Percentiles rank a stretch among this genome's conserved stretches.
Conservation (phyloP, 1,140 invertebrate species). For the Panonychus citri region DNA sequence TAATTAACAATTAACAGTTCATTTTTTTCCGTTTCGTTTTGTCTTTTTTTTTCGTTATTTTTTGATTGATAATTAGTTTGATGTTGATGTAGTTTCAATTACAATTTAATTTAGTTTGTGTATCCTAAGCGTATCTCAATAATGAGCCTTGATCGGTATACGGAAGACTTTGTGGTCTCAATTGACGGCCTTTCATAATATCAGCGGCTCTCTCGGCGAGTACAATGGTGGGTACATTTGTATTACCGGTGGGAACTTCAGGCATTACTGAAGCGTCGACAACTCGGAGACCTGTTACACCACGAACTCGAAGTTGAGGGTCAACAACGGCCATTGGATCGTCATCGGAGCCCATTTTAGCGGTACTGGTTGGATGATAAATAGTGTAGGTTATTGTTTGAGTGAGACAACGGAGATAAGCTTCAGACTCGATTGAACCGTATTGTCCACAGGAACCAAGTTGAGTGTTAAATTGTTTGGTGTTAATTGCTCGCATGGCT, state of each 20-base stretch:
- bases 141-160: background rate
- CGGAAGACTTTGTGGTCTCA: background rate
- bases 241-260: conserved; percentile 36
- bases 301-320: conserved; percentile 28
- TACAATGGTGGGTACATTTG: conserved; percentile 41
- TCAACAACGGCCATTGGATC: conserved; percentile 66
- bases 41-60: no score
- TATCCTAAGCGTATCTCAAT: no score
- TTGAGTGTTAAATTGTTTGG: background rate
- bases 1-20: no score
- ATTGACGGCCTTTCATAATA: conserved; percentile 29
- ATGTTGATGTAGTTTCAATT: no score
- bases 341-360: conserved; percentile 70
- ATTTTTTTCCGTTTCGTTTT: no score
- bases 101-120: no score
- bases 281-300: conserved; percentile 31
- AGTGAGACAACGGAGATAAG: background rate
- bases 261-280: conserved; percentile 47
- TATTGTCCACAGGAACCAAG: background rate
- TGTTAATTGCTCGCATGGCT: background rate
- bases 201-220: conserved; percentile 40
- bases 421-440: background rate
- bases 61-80: no score
- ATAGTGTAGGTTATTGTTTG: conserved; percentile 27
- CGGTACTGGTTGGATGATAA: conserved; percentile 66